Conservation (phyloP, 2,113 vertebrate genomes). For the Phylloscopus trochiloides region DNA sequence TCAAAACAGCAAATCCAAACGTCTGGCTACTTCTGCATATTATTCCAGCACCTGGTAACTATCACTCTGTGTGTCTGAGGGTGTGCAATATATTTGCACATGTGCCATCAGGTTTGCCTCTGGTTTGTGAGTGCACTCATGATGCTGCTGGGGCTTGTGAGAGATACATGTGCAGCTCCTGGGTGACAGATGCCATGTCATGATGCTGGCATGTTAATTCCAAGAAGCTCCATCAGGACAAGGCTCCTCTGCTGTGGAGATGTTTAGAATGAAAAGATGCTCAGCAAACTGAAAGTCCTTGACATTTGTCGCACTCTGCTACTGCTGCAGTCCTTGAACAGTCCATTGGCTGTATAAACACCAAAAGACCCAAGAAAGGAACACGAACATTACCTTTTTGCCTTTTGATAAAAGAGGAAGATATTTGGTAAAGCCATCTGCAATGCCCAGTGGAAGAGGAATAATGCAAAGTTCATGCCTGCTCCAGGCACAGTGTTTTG, state of each 20-base stretch:
- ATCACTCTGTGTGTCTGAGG: background rate
- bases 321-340: background rate
- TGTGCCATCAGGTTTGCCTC: background rate
- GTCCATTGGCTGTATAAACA: background rate
- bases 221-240: background rate
- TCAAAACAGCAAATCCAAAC: background rate
- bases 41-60: background rate
- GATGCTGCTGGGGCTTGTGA: background rate
- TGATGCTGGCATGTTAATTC: background rate
- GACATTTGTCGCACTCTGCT: background rate
- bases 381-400: background rate
- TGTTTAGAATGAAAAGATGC: background rate
- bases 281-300: background rate
- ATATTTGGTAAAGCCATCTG: background rate
- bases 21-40: background rate
- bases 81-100: background rate
- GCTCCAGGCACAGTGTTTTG: background rate
- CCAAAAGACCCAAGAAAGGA: background rate
- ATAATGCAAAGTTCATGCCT: background rate
- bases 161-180: background rate
- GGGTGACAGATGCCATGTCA: background rate
- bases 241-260: background rate
- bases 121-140: background rate
- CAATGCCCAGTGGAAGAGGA: background rate
- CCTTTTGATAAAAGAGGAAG: background rate